Evolutionary conservation across 2,888 invertebrate genomes (phyloP), one percentile per base, ranked within the genome.

Genomic region (Caenorhabditis uteleia): DNA sequence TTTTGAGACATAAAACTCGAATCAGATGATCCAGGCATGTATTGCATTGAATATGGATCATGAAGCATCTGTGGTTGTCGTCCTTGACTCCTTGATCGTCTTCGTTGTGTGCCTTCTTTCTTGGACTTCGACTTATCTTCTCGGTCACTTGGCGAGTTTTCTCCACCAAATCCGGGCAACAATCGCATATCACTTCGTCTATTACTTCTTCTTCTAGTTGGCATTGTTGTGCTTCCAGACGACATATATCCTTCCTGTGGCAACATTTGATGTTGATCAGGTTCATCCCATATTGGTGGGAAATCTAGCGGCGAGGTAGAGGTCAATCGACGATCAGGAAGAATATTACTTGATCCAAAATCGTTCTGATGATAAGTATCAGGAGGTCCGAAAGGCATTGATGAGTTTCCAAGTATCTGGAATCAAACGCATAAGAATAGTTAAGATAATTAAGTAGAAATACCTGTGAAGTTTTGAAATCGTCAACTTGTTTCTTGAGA

Each of bases 31-130:
- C 70, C 70, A 0, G 66, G 64, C 14, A 66, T 36, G 26, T 64
- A 59, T 6, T 44, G 48, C 8, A 48, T 38, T 8, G 46, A 44
- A 47, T 53, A 60, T 6, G 54, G 64, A 48, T 60, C 65, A 10
- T 38, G 47, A 50, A 43, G 61, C n/a, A 39, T 20, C 6, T 42
- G 44, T 42, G 54, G n/a, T 27, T 65, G 69, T 14, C 73, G 49
- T 43, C 73, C 73, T n/a, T 73, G 73, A 54, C 69, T 70, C 16
- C 73, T 56, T 5, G 73, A 73, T n/a, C 73, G 61, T 42, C 73
- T 44, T 42, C 73, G 40, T 29, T 54, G 53, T 1, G 34, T 27
- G 2, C 34, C 34, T 20, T 60, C 46, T 29, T 65, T 57, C 42
- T 61, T 70, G 33, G 54, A 44, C 29, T 60, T 58, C 31, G n/a